phyloP scores from a whole-genome alignment of 1,140 invertebrate species.

The Drosophila bocqueti region DNA sequence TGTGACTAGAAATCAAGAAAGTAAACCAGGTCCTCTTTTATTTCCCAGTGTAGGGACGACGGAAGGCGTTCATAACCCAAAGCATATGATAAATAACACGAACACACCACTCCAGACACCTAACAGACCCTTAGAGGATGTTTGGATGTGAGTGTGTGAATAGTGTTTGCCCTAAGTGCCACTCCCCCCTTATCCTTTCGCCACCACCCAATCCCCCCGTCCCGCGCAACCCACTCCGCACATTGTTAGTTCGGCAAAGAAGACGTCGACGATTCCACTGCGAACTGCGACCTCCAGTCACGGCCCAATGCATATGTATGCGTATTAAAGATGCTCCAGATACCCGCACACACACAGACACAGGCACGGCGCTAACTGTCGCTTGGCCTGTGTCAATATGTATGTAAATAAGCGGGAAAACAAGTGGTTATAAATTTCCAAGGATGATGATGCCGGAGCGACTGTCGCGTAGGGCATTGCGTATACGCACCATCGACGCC shows the following conservation, averaged over 20 bases:
- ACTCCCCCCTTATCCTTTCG: conserved; percentile 1
- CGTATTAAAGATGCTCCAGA: conserved; percentile 68
- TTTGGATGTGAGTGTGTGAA: conserved; percentile 19
- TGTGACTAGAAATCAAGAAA: neutral
- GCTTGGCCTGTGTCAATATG: conserved; percentile 72
- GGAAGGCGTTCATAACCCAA: conserved; percentile 52
- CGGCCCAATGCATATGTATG: conserved; percentile 57
- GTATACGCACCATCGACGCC: conserved; percentile 69
- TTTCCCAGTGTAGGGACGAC: conserved; percentile 20
- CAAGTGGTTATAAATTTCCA: conserved; percentile 81
- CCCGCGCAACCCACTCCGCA: conserved; percentile 29
- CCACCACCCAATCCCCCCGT: conserved; percentile 1
- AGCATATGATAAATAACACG: conserved; percentile 71
- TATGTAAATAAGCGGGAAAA: conserved; percentile 81
- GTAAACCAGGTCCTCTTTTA: no score
- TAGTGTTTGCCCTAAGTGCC: conserved; percentile 49
- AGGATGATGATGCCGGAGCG: conserved; percentile 52
- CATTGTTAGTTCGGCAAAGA: conserved; percentile 69
- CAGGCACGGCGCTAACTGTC: conserved; percentile 48
- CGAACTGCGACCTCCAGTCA: conserved; percentile 49
- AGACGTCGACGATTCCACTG: conserved; percentile 36
- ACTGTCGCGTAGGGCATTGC: conserved; percentile 45
- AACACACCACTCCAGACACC: conserved; percentile 48
- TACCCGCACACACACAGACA: conserved; percentile 36
- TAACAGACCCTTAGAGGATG: conserved; percentile 50